Base-by-base conservation (phyloP, 2,888 invertebrate species). In the Thalpophila matura region DNA sequence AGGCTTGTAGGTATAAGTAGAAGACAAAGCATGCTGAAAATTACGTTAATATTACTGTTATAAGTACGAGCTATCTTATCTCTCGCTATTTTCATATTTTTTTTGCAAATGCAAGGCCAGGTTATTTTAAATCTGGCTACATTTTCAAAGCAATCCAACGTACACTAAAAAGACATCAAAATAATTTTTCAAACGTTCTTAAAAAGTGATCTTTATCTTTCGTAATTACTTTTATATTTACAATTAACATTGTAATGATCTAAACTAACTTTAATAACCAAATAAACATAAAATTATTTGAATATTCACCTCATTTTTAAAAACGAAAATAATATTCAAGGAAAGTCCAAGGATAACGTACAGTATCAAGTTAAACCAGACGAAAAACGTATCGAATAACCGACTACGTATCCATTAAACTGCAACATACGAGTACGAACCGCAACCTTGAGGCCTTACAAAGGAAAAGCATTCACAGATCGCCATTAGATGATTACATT, bases 401-500 rank as follows among this genome's bases (percentile, higher is more conserved):
- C 22, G 2, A 50, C 16, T 43, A 43, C 43, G 45, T 35, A 54
- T 56, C 20, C 33, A 62, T 31, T 59, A 51, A 56, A 61, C 47
- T 61, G 35, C 61, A 62, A 71, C 56, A 62, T 51, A 54, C 53
- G 40, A 66, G 35, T 43, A 61, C 49, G 43, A 63, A 27, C 54
- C 43, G 43, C 72, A 76, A 81, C 79, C 79, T 79, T 79, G 79
- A 73, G 22, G 33, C 49, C 42, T 59, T 64, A 79, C 79, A 79
- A 81, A 73, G 70, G 62, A 64, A 79, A 71, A 73, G 49, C 79
- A 79, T 81, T 81, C 70, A 76, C 71, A 79, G 72, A 75, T 80
- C 70, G 61, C 49, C 60, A 57, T 68, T 74, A 74, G 65, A 74
- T 61, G 74, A 79, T 75, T 77, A 77, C 74, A 70, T 71, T 82